Conservation (phyloP, 2,888 invertebrate genomes). For the Melinopterus prodromus region DNA sequence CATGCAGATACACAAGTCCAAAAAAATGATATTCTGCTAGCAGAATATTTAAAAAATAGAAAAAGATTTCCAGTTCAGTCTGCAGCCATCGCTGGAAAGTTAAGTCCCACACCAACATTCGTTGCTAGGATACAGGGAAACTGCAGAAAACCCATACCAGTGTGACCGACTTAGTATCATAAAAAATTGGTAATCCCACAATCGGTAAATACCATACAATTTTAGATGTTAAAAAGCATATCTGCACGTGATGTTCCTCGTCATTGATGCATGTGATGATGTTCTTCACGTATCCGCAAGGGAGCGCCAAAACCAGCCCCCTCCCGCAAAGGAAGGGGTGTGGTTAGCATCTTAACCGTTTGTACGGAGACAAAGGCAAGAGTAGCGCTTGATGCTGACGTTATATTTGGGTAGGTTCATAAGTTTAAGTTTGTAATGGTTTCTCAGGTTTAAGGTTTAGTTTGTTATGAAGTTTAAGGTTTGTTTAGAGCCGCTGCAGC, state of each 20-base stretch:
- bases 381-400: not conserved
- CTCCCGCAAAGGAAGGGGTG: not conserved
- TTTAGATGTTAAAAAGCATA: not conserved
- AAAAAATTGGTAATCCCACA: not conserved
- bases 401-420: too few relatives aligned
- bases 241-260: not conserved
- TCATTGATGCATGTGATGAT: not conserved
- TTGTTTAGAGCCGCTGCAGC: not conserved
- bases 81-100: too few relatives aligned
- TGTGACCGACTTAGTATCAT: not conserved
- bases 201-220: not conserved
- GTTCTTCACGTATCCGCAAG: not conserved
- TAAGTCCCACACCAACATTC: too few relatives aligned
- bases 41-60: not conserved
- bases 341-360: not conserved
- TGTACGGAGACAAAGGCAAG: not conserved
- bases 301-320: not conserved
- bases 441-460: too few relatives aligned
- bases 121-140: not conserved
- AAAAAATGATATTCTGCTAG: too few relatives aligned
- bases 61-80: not conserved
- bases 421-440: too few relatives aligned
- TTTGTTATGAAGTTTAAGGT: not conserved
- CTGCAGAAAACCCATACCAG: not conserved
- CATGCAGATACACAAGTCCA: too few relatives aligned